phyloP scores from a whole-genome alignment of 2,113 vertebrate genomes.

The Myxocyprinus asiaticus region DNA sequence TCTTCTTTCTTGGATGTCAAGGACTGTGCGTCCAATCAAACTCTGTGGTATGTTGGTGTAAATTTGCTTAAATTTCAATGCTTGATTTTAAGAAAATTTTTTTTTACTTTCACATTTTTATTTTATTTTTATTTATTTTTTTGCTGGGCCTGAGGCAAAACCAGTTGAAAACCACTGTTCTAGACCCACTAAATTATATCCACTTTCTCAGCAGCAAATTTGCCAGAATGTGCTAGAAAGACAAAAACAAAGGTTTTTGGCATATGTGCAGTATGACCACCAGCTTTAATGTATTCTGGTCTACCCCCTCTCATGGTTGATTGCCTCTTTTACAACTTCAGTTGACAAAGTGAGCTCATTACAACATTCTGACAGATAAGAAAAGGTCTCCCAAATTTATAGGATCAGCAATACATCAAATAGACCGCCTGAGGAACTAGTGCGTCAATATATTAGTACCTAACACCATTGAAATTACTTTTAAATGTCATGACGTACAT shows the following conservation, averaged over 20 bases:
- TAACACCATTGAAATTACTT: not conserved
- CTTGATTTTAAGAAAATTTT: too few relatives aligned
- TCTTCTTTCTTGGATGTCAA: too few relatives aligned
- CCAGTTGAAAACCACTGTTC: too few relatives aligned
- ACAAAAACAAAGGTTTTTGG: too few relatives aligned
- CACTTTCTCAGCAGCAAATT: not conserved
- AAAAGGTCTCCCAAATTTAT: not conserved
- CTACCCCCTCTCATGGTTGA: not conserved
- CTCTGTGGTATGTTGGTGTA: too few relatives aligned
- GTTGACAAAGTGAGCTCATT: not conserved
- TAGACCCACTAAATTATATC: not conserved
- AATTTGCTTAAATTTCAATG: too few relatives aligned
- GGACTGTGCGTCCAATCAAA: too few relatives aligned
- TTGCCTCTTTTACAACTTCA: conserved; percentile 18
- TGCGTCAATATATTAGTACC: not conserved
- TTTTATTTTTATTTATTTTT: too few relatives aligned
- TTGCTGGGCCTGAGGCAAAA: too few relatives aligned
- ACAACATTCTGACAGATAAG: conserved; percentile 33
- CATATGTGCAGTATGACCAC: not conserved
- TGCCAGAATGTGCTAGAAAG: too few relatives aligned
- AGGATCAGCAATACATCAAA: conserved; percentile 10
- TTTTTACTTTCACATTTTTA: too few relatives aligned
- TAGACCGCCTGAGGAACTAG: not conserved
- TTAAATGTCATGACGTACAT: not conserved
- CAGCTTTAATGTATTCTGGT: not conserved